Percentiles rank a stretch among this genome's conserved stretches.
Conservation (phyloP, 2,113 vertebrate genomes). For the human region GRCh38 chr6:95268001-95268500, state of each 20-base stretch:
- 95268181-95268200: background rate
- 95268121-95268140: background rate
- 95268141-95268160: background rate
- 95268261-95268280: background rate
- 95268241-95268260: background rate
- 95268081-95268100: rapidly evolving
- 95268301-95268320: background rate
- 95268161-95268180: background rate
- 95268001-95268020: background rate
- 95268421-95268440: background rate
- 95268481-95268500: background rate
- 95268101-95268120: background rate
- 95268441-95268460: background rate
- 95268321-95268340: background rate
- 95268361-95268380: background rate
- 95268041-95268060: background rate
- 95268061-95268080: background rate
- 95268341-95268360: background rate
- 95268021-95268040: background rate
- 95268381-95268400: background rate
- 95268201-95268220: background rate
- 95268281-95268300: background rate
- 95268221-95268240: background rate
- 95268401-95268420: background rate
- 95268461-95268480: background rate